Percentiles rank a stretch among this genome's conserved stretches.
These are phyloP conservation scores for Saccostrea echinata DNA, from an alignment of 1,140 invertebrate genomes.

Conservation along the genomic window DNA sequence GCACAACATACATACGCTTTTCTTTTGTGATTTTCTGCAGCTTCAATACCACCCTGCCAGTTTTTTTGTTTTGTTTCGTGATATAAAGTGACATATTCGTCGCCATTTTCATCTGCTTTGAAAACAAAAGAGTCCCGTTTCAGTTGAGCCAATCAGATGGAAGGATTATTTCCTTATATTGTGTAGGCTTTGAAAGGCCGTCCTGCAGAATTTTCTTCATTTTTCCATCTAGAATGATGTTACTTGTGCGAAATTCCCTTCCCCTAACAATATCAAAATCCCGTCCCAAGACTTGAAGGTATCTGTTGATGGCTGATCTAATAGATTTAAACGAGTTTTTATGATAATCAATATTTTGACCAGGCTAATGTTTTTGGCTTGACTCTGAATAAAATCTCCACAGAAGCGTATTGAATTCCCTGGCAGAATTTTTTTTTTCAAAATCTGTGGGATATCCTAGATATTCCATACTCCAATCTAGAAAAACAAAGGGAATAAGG, in stretches of 20 bases:
- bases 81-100: constrained; percentile 37
- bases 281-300: too few relatives aligned
- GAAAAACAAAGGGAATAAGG: neutral
- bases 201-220: too few relatives aligned
- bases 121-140: constrained; percentile 27
- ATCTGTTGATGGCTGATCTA: too few relatives aligned
- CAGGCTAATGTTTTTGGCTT: too few relatives aligned
- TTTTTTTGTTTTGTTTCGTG: constrained; percentile 50
- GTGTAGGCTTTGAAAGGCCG: neutral
- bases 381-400: too few relatives aligned
- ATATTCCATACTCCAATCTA: neutral
- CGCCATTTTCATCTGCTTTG: constrained; percentile 42
- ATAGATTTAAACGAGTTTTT: too few relatives aligned
- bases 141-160: constrained; percentile 33
- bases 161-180: neutral
- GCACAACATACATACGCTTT: constrained; percentile 41
- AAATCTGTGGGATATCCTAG: neutral
- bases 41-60: constrained; percentile 28
- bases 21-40: neutral
- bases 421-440: neutral
- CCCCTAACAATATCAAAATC: too few relatives aligned
- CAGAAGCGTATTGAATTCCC: constrained; percentile 30
- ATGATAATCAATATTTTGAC: too few relatives aligned
- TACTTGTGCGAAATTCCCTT: too few relatives aligned
- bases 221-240: too few relatives aligned